Evolutionary conservation across 2,113 vertebrate species (phyloP).

Genomic region (Sarotherodon lohbergeri): DNA sequence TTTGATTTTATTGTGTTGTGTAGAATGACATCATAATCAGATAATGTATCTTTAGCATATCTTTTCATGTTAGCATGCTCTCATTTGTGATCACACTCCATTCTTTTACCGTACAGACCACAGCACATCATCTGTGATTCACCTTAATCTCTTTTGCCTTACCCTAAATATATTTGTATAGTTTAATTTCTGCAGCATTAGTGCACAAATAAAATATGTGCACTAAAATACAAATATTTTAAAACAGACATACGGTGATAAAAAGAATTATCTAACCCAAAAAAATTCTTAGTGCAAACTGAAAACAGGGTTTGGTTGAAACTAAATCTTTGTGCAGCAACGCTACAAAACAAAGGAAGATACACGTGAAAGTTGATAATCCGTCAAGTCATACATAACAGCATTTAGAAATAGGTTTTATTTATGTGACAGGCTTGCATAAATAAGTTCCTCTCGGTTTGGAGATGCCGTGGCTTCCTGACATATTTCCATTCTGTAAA

Average conservation of each 20-base stretch:
- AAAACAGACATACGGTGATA: neutral
- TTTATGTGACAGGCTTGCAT: constrained; percentile 51
- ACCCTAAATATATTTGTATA: neutral
- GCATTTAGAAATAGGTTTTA: constrained; percentile 21
- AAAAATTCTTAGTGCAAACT: constrained; percentile 34
- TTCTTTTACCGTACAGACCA: neutral
- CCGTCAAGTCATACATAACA: constrained; percentile 2
- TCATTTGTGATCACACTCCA: neutral
- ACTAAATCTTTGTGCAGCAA: constrained; percentile 3
- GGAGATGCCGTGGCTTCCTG: constrained; percentile 17
- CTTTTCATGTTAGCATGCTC: neutral
- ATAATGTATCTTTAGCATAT: neutral
- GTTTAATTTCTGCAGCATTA: neutral
- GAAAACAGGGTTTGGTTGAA: constrained; percentile 14
- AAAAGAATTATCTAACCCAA: neutral
- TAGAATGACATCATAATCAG: constrained; percentile 18
- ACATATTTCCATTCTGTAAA: constrained; percentile 49
- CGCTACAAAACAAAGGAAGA: constrained; percentile 31
- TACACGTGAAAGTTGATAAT: constrained; percentile 1
- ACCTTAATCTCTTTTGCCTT: neutral
- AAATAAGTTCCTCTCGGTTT: constrained; percentile 38
- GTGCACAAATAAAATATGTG: neutral
- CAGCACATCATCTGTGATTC: neutral
- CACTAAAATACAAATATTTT: neutral
- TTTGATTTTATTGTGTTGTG: neutral